Evolutionary conservation across 2,888 invertebrate genomes (phyloP).

Genomic region (Amaurobius ferox): DNA sequence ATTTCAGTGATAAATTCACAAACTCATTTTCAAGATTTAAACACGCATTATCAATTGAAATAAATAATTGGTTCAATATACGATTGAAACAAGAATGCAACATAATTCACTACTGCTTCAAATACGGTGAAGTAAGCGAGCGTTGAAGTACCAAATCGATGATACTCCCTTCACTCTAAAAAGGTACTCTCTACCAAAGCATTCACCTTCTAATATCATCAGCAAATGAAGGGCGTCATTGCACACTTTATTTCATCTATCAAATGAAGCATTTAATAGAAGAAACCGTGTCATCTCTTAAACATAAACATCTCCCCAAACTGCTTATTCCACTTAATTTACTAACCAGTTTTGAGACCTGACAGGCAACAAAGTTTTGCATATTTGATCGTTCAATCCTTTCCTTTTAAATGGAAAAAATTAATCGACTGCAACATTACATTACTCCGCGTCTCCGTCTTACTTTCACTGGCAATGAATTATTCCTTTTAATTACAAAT

Average conservation of each 20-base stretch:
- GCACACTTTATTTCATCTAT: constrained; percentile 11
- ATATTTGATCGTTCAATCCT: constrained; percentile 41
- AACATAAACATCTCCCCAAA: constrained; percentile 37
- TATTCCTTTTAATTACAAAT: constrained; percentile 71
- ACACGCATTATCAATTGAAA: too few species aligned
- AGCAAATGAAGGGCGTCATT: not conserved
- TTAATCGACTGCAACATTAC: constrained; percentile 64
- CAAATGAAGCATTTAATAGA: constrained; percentile 18
- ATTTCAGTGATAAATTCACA: too few species aligned
- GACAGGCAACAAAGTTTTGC: constrained; percentile 51
- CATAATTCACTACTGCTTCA: too few species aligned
- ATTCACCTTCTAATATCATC: not conserved
- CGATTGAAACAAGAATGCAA: too few species aligned
- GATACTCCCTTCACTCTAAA: not conserved
- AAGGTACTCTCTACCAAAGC: constrained; percentile 7
- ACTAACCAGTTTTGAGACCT: constrained; percentile 60
- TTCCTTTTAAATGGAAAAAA: constrained; percentile 37
- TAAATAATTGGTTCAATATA: too few species aligned
- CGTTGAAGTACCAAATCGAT: too few species aligned
- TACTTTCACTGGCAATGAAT: constrained; percentile 62
- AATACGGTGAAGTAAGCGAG: too few species aligned
- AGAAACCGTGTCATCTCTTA: constrained; percentile 10
- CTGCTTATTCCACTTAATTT: constrained; percentile 63
- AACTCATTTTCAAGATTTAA: too few species aligned
- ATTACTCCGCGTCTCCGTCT: constrained; percentile 37